phyloP scores from a whole-genome alignment of 2,888 invertebrate genomes.

The Drosophila pegasa region DNA sequence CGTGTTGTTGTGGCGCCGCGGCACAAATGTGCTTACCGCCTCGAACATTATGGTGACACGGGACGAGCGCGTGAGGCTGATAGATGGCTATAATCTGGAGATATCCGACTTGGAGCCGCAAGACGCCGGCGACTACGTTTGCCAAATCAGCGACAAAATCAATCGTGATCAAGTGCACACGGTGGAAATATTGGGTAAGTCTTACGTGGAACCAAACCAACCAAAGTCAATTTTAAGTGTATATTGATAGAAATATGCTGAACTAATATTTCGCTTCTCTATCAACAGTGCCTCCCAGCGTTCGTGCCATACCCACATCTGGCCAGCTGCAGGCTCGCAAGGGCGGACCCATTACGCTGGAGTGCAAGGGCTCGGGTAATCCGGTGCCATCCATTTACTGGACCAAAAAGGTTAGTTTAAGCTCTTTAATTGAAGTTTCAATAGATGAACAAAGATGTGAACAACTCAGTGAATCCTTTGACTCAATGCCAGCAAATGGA shows the following conservation, averaged over 20 bases:
- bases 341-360: constrained; percentile 89
- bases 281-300: constrained; percentile 87
- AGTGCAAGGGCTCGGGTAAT: constrained; percentile 90
- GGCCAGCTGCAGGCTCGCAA: constrained; percentile 89
- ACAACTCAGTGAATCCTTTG: no score
- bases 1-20: constrained; percentile 89
- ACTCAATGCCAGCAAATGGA: no score
- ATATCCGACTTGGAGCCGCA: constrained; percentile 90
- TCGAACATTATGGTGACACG: constrained; percentile 90
- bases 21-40: constrained; percentile 90
- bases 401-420: constrained; percentile 85
- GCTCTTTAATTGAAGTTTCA: background rate
- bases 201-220: background rate
- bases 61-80: constrained; percentile 89
- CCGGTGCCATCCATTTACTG: constrained; percentile 90
- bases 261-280: background rate
- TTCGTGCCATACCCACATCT: constrained; percentile 88
- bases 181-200: constrained; percentile 88
- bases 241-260: background rate
- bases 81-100: constrained; percentile 90
- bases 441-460: no score
- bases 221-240: background rate
- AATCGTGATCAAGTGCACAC: constrained; percentile 90
- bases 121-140: constrained; percentile 89
- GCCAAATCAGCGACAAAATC: constrained; percentile 90